Base-by-base conservation (phyloP, 2,888 invertebrate genomes). In the Bedellia somnulentella region DNA sequence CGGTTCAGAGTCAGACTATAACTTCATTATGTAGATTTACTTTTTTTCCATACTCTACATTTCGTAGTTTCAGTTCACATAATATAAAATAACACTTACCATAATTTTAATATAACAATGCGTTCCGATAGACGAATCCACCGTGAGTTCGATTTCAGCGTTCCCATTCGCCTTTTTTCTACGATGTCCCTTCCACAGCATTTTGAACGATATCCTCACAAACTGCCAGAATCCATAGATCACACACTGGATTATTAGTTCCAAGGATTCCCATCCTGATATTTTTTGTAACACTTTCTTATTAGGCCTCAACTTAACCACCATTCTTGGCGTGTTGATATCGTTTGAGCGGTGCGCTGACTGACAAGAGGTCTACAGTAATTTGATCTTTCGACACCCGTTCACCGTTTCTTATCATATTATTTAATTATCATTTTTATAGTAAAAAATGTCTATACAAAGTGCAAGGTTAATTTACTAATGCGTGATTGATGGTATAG, bases 21-120 rank as follows among this genome's bases (percentile, higher is more conserved):
- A n/a, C n/a, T n/a, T n/a, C n/a, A n/a, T n/a, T n/a, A n/a, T n/a
- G n/a, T n/a, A n/a, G n/a, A n/a, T n/a, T n/a, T n/a, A n/a, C n/a
- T n/a, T n/a, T n/a, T n/a, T n/a, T n/a, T n/a, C n/a, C n/a, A n/a
- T n/a, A n/a, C n/a, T n/a, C n/a, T n/a, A n/a, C n/a, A n/a, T n/a
- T n/a, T n/a, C n/a, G n/a, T n/a, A n/a, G n/a, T n/a, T n/a, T n/a
- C n/a, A n/a, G n/a, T n/a, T n/a, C n/a, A n/a, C n/a, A n/a, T n/a
- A n/a, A n/a, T n/a, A n/a, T n/a, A n/a, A n/a, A n/a, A n/a, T n/a
- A n/a, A n/a, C n/a, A 47, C 56, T 50, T 35, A 73, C 75, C 71
- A 64, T 53, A 35, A 75, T 53, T 60, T 68, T 73, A 9, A 75
- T 70, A 37, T 62, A 68, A 35, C 67, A 75, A 45, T 75, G 75